Base-by-base conservation (phyloP, 2,113 vertebrate species). In the Rhizomys pruinosus region DNA sequence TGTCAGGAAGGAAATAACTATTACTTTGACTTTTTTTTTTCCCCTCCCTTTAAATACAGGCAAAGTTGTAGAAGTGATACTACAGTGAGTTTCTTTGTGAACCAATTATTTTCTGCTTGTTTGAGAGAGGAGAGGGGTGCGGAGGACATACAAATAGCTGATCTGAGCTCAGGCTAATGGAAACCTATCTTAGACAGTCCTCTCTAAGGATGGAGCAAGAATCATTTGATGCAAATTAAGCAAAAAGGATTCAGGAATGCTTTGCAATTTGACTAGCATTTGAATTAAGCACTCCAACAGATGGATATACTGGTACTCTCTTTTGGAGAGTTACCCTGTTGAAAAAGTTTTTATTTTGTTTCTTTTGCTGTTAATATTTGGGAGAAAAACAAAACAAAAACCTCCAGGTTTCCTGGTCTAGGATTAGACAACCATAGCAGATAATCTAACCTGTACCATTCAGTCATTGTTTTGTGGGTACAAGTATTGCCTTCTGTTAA, bases 311-410 rank as follows among this genome's bases (percentile, higher is more conserved):
- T 57, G 77, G 16, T 47, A 15, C 42, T 66, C 9, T 47, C 39
- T 77, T n/a, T 82, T 57, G 68, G 84, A 64, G 17, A 37, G 55
- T 57, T 23, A 59, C 25, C 52, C 47, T 91, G 8, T 55, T 74
- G 42, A 72, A 47, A 5, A 57, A 15, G 29, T 74, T 73, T 42
- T 92, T 12, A 27, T 69, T 92, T 93, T 76, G 27, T 72, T n/a
- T 76, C 64, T 39, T 42, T 57, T 91, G 68, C 34, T 74, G 39
- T 69, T 95, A 81, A 37, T 57, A 71, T 68, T 85, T 89, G 52
- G 25, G 47, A 25, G n/a, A n/a, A 71, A 64, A 39, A 19, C 27
- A 72, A 25, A 66, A 44, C 34, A 20, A 34, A 52, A 7, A 13
- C 11, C 42, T 52, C 2, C 5, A 20, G 16, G 29, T 32, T 59